Evolutionary conservation across 2,797 vertebrate genomes (phyloP).

Genomic region (Enteromius anoplus): DNA sequence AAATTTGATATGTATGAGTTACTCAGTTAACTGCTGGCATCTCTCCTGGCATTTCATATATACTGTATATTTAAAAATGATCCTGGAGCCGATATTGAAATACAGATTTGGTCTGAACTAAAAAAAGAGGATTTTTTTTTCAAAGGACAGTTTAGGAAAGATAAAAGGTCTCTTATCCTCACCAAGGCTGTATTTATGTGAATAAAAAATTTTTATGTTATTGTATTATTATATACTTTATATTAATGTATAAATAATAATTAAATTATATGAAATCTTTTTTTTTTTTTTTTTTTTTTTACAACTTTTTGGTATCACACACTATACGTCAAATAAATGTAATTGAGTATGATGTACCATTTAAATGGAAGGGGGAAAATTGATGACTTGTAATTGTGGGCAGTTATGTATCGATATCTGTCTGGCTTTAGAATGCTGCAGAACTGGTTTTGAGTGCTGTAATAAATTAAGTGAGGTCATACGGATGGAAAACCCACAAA

Average conservation of each 20-base stretch:
- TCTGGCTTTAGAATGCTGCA: not conserved
- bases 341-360: not conserved
- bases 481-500: not conserved
- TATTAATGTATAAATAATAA: too few species aligned
- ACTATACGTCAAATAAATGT: not conserved
- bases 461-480: conserved; percentile 1
- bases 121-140: not conserved
- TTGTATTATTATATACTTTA: not conserved
- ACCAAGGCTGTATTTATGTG: not conserved
- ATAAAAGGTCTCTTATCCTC: not conserved
- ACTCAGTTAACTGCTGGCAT: conserved; percentile 38
- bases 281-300: too few species aligned
- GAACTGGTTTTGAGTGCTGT: not conserved
- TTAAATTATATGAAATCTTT: not conserved
- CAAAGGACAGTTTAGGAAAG: not conserved
- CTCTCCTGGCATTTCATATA: conserved; percentile 24
- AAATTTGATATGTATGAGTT: conserved; percentile 43
- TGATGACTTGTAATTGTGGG: not conserved
- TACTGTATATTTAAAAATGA: conserved; percentile 21
- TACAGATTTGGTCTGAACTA: not conserved
- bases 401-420: not conserved
- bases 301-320: not conserved
- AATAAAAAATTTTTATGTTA: not conserved
- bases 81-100: conserved; percentile 12
- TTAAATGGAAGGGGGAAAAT: not conserved